Evolutionary conservation across 2,113 vertebrate species (phyloP), one percentile per base, ranked within the genome.

Genomic region (Syngnathoides biaculeatus): DNA sequence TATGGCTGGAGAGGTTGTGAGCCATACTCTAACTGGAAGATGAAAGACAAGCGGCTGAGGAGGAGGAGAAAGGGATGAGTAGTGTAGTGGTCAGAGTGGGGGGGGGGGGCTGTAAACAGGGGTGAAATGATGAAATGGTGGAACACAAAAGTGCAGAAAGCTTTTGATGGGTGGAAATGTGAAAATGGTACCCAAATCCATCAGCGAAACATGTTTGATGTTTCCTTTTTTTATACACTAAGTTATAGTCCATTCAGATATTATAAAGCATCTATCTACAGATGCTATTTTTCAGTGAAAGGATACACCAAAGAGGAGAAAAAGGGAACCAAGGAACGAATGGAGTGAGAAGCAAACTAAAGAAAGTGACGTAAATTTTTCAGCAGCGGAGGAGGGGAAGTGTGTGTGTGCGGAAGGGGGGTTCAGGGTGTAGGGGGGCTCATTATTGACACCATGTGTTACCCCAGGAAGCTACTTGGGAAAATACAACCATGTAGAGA

Each of bases 401-500:
- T 65, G 72, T 58, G 68, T 60, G 35, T 61, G 47, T 48, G 62
- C 47, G 70, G 64, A 66, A 64, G 53, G 47, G 68, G 30, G 72
- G 67, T n/a, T n/a, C n/a, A n/a, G 30, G 26, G 65, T 56, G 56
- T n/a, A 12, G n/a, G 14, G 71, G 70, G 66, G 69, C 22, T 82
- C 74, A 82, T 87, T 87, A 88, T 88, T 88, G 88, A 84, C 86
- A 88, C 82, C 88, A 88, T 88, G 83, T 90, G 88, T 87, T 84
- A 83, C 83, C 83, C 79, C 84, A 90, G 87, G 87, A 89, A 87
- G 84, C 78, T 82, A 70, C 76, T 61, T 74, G 79, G 75, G 80
- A 87, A 80, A 80, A 86, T 86, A 80, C 59, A 87, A 79, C 82
- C 78, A 81, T 65, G 72, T 64, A 64, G 66, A 77, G 75, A 88